Percentiles rank a stretch among this genome's conserved stretches.
phyloP scores from a whole-genome alignment of 2,797 vertebrate genomes.

The Platyrinchus mystaceus region DNA sequence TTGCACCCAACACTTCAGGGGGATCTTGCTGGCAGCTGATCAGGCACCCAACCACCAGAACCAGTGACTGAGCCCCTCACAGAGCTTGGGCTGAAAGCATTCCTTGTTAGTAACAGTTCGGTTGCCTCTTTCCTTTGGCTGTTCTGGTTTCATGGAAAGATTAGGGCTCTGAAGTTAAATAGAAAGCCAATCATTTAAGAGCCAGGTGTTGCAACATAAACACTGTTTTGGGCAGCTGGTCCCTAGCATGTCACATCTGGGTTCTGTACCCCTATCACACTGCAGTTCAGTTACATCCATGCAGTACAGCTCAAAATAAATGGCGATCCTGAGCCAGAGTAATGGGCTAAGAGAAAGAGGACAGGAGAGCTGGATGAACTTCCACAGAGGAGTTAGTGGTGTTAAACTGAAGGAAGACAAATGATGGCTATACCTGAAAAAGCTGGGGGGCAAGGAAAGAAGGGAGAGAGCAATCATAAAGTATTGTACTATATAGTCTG shows the following conservation, averaged over 20 bases:
- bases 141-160: background rate
- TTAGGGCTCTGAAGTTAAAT: background rate
- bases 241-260: background rate
- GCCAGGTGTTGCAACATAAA: background rate
- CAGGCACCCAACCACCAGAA: background rate
- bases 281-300: background rate
- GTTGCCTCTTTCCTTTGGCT: background rate
- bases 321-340: background rate
- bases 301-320: background rate
- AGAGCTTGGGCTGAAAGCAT: background rate
- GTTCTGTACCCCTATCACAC: background rate
- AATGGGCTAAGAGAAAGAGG: background rate
- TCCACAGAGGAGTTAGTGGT: background rate
- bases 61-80: background rate
- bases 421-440: background rate
- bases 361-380: background rate
- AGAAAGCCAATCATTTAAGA: background rate
- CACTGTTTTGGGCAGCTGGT: background rate
- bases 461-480: background rate
- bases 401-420: background rate
- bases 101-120: background rate
- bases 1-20: background rate
- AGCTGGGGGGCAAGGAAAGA: background rate
- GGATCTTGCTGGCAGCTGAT: background rate
- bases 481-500: fast-evolving